These are phyloP conservation scores for Synergus itoensis DNA, from an alignment of 2,888 invertebrate genomes.

Conservation along the genomic window DNA sequence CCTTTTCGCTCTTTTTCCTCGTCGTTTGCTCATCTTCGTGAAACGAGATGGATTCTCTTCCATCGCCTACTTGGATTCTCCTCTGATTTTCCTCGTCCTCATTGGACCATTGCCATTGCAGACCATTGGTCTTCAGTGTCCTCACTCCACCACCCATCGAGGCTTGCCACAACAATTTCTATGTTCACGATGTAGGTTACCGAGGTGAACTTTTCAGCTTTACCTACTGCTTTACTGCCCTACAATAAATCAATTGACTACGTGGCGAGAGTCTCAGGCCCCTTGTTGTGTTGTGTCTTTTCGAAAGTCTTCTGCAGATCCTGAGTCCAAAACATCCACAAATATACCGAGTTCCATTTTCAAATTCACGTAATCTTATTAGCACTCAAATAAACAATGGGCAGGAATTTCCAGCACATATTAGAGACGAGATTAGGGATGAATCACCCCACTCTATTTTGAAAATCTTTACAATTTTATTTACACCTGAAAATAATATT, in stretches of 20 bases:
- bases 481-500: neutral
- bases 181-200: slow-evolving; percentile 77
- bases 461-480: too few species aligned
- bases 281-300: slow-evolving; percentile 26
- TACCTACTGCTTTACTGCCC: slow-evolving; percentile 73
- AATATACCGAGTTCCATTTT: slow-evolving; percentile 19
- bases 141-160: slow-evolving; percentile 69
- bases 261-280: slow-evolving; percentile 30
- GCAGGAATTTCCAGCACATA: neutral
- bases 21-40: slow-evolving; percentile 47
- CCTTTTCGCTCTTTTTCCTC: slow-evolving; percentile 20
- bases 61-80: slow-evolving; percentile 44
- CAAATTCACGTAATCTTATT: slow-evolving; percentile 28
- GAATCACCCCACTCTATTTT: too few species aligned
- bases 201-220: slow-evolving; percentile 68
- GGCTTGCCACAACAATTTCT: slow-evolving; percentile 77
- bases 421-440: neutral
- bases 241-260: slow-evolving; percentile 72
- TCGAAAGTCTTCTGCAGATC: slow-evolving; percentile 16
- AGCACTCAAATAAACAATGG: neutral
- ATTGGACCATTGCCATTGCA: slow-evolving; percentile 38
- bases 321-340: neutral
- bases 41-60: slow-evolving; percentile 45
- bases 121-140: slow-evolving; percentile 10
- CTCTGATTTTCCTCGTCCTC: slow-evolving; percentile 38